These are phyloP conservation scores for Motacilla tschutschensis DNA, from an alignment of 2,113 vertebrate genomes.

Conservation along the genomic window DNA sequence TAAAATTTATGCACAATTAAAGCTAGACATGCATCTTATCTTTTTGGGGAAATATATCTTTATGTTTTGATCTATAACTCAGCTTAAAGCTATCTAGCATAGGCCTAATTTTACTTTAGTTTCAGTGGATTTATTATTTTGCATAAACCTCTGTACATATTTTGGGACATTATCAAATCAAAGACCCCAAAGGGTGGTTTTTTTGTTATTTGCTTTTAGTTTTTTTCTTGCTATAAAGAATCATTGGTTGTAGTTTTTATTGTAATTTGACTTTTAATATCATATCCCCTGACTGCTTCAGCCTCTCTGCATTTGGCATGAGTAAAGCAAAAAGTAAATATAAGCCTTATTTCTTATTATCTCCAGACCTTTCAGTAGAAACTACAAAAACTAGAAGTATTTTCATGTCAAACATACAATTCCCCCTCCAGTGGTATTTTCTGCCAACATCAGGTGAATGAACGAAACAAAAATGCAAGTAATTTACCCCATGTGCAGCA, in stretches of 20 bases:
- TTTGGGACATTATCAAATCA: slow-evolving; percentile 1
- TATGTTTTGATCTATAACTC: neutral
- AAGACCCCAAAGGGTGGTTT: neutral
- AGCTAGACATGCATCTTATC: neutral
- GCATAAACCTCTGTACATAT: neutral
- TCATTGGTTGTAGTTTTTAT: neutral
- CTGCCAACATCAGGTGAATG: slow-evolving; percentile 41
- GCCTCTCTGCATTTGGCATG: neutral
- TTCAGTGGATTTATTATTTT: neutral
- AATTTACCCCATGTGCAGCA: slow-evolving; percentile 27
- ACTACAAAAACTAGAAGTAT: slow-evolving; percentile 12
- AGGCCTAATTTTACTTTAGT: neutral
- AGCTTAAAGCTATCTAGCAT: neutral
- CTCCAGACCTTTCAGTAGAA: slow-evolving; percentile 15
- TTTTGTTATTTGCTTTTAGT: slow-evolving; percentile 56
- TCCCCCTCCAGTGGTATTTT: slow-evolving; percentile 7
- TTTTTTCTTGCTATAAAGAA: slow-evolving; percentile 34
- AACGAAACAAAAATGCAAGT: slow-evolving; percentile 29
- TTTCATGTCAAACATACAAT: neutral
- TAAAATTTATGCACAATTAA: neutral
- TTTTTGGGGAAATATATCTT: neutral
- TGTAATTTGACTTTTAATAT: slow-evolving; percentile 49
- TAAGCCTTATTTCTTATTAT: slow-evolving; percentile 51
- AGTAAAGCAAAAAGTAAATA: slow-evolving; percentile 41
- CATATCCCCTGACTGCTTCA: neutral